Percentiles rank a stretch among this genome's conserved stretches.
phyloP scores from a whole-genome alignment of 2,113 vertebrate genomes.

The Geococcyx californianus region DNA sequence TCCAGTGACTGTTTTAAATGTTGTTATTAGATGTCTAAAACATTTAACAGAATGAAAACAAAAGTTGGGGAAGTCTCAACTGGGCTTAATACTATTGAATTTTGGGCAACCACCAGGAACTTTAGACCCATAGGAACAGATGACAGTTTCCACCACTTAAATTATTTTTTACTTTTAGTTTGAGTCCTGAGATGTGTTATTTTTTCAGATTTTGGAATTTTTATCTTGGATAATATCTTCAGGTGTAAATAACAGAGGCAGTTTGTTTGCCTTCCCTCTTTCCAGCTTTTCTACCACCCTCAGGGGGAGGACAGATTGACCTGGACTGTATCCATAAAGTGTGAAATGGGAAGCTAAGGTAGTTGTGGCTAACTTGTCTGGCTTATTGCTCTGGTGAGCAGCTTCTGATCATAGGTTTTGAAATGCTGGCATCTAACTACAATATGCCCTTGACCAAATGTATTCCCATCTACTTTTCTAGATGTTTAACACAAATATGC shows the following conservation, averaged over 20 bases:
- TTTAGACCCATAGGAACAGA: background rate
- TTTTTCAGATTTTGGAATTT: background rate
- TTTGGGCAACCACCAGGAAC: background rate
- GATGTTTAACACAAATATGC: conserved; percentile 16
- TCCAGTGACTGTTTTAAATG: background rate
- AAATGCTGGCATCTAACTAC: background rate
- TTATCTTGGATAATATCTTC: background rate
- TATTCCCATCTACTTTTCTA: conserved; percentile 17
- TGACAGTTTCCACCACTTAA: background rate
- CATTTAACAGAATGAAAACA: background rate
- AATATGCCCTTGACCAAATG: background rate
- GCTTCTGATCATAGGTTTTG: background rate
- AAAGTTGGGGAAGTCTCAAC: background rate
- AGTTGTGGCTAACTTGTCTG: background rate
- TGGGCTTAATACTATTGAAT: background rate
- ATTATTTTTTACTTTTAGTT: background rate
- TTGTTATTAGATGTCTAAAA: background rate
- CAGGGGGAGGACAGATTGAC: background rate
- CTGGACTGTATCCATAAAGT: background rate
- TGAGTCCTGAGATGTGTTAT: background rate
- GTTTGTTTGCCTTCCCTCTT: background rate
- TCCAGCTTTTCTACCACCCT: background rate
- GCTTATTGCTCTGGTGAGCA: background rate
- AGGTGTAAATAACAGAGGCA: background rate
- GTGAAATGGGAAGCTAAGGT: background rate